Evolutionary conservation across 2,113 vertebrate genomes (phyloP).

Genomic region (Syrmaticus mikado): DNA sequence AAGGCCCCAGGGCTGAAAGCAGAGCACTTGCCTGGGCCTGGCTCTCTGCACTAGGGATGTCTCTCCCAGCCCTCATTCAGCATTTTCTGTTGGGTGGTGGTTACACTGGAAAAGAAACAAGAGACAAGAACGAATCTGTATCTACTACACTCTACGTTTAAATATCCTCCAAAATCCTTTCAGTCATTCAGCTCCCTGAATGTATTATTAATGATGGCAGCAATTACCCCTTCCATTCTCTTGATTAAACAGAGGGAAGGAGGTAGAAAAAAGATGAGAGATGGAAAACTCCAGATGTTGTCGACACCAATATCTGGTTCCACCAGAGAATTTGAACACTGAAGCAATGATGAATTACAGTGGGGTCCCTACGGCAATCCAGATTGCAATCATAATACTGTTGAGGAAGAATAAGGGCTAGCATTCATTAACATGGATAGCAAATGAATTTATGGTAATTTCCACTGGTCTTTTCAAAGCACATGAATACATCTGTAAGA

Average conservation of each 20-base stretch:
- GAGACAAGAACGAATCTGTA: neutral
- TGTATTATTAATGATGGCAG: neutral
- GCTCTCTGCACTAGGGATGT: neutral
- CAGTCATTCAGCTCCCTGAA: neutral
- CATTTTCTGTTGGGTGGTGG: neutral
- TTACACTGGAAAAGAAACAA: neutral
- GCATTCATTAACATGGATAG: constrained; percentile 34
- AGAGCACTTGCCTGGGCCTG: neutral
- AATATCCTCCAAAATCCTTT: neutral
- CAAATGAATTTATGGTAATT: constrained; percentile 52
- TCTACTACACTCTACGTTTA: neutral
- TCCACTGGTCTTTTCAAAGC: constrained; percentile 50
- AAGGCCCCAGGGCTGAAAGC: neutral
- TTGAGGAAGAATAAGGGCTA: constrained; percentile 35
- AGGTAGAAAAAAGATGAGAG: constrained; percentile 25
- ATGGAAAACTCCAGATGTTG: constrained; percentile 57
- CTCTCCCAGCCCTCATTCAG: neutral
- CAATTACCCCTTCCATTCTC: constrained; percentile 19
- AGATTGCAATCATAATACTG: constrained; percentile 24
- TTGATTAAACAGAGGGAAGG: constrained; percentile 49
- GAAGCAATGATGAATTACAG: constrained; percentile 45
- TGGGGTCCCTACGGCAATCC: neutral
- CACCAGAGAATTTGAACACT: constrained; percentile 9
- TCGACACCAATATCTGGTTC: constrained; percentile 54
- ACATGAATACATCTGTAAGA: constrained; percentile 38